Evolutionary conservation across 2,113 vertebrate genomes (phyloP).

Genomic region (Tautogolabrus adspersus): DNA sequence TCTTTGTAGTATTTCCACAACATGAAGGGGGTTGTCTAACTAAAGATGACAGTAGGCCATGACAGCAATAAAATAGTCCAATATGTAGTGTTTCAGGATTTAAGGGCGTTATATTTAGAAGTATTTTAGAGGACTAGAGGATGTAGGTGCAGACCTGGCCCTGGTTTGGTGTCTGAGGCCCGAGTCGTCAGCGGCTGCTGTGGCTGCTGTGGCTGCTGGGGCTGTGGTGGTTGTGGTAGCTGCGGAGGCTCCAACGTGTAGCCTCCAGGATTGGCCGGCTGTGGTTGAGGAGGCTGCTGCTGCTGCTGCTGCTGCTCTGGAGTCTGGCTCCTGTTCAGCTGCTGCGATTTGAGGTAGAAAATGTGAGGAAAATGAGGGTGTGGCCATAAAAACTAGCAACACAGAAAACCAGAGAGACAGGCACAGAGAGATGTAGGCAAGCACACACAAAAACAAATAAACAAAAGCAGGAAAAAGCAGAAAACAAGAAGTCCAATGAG

Average conservation of each 20-base stretch:
- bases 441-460: slow-evolving; percentile 48
- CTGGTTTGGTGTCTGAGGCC: slow-evolving; percentile 72
- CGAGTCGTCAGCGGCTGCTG: slow-evolving; percentile 61
- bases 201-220: slow-evolving; percentile 41
- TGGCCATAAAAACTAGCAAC: slow-evolving; percentile 85
- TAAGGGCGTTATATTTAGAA: neutral
- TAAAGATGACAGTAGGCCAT: neutral
- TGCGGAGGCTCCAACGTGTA: slow-evolving; percentile 67
- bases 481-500: slow-evolving; percentile 46
- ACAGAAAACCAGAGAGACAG: slow-evolving; percentile 71
- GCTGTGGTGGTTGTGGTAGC: slow-evolving; percentile 73
- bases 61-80: neutral
- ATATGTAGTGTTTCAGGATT: neutral
- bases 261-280: slow-evolving; percentile 60
- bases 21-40: neutral
- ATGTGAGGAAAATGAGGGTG: slow-evolving; percentile 86
- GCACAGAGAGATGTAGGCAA: slow-evolving; percentile 60
- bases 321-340: slow-evolving; percentile 89
- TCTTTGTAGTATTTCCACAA: neutral
- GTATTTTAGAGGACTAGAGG: neutral
- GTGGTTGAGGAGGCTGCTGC: slow-evolving; percentile 55
- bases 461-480: slow-evolving; percentile 55
- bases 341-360: slow-evolving; percentile 91
- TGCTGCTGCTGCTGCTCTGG: slow-evolving; percentile 85
- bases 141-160: slow-evolving; percentile 72